Evolutionary conservation across 2,888 invertebrate species (phyloP), one percentile per base, ranked within the genome.

Genomic region (Microctonus aethiopoides): DNA sequence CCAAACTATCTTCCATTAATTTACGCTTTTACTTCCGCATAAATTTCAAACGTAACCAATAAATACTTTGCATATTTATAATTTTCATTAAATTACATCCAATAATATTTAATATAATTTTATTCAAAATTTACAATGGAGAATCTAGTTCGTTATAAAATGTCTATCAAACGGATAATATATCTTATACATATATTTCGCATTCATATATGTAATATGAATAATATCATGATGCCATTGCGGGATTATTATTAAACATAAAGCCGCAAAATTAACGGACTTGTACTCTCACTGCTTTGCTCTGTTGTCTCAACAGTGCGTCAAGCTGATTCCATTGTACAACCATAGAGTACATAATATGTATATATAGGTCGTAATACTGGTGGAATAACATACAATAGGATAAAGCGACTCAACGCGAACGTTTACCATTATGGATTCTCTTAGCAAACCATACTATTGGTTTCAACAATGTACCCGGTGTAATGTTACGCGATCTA

Each of bases 281-380:
- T 78, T 71, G 39, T 66, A 67, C 41, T n/a, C 29, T 29, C 20
- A 4, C 32, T 29, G n/a, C 26, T 26, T 41, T 16, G n/a, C 59
- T 46, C 6, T 24, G n/a, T 39, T 29, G 24, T 70, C 71, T 71
- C 75, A 67, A 74, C 72, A 75, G 76, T 80, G 79, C 81, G 77
- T 82, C 81, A 82, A 81, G 79, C 80, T 73, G 78, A 78, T 46
- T 81, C 77, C 72, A 83, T 83, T 82, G 81, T 80, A 73, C 73
- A 70, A 77, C 75, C 76, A 67, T 26, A 66, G 61, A 41, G n/a
- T 32, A 67, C 57, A 52, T 32, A 32, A 39, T 46, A 36, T n/a
- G n/a, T n/a, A n/a, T n/a, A n/a, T n/a, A n/a, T n/a, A n/a, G n/a
- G n/a, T n/a, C n/a, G n/a, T 59, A 41, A 29, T 57, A 20, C 22